A percentile compares a stretch with the other conserved stretches of the same genome.
phyloP scores from a whole-genome alignment of 2,113 vertebrate species.

The Calypte anna region DNA sequence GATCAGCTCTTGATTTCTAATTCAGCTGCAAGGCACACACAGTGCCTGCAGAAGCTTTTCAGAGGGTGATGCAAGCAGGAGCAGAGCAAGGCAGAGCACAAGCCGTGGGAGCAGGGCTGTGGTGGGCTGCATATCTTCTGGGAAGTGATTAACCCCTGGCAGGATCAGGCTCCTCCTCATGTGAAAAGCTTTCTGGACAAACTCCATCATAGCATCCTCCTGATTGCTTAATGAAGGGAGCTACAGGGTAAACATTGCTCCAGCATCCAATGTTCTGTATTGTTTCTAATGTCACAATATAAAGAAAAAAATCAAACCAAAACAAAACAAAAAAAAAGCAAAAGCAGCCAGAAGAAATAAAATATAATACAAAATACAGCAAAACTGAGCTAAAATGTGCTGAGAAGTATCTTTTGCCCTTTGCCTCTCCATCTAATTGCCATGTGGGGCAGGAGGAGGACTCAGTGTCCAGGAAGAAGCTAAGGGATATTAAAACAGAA shows the following conservation, averaged over 20 bases:
- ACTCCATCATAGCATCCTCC: neutral
- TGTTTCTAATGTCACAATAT: neutral
- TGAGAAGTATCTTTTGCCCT: neutral
- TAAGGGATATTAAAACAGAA: neutral
- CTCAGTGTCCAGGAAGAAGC: neutral
- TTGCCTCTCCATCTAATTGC: neutral
- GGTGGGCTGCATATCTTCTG: neutral
- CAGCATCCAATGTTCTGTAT: neutral
- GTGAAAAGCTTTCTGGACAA: neutral
- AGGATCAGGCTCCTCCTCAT: neutral
- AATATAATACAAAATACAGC: neutral
- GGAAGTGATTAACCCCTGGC: neutral
- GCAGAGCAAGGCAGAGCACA: neutral
- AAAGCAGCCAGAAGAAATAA: neutral
- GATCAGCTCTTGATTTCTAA: slow-evolving; percentile 8
- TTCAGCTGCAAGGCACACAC: neutral
- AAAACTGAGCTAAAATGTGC: neutral
- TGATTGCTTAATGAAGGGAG: neutral
- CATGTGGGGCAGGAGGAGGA: neutral
- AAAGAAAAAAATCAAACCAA: too few relatives aligned
- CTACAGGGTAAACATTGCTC: neutral
- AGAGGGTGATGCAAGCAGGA: neutral
- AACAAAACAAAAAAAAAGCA: too few relatives aligned
- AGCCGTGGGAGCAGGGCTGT: neutral
- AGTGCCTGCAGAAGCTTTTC: neutral